phyloP scores from a whole-genome alignment of 1,140 invertebrate genomes.

The Penaeus vannamei region DNA sequence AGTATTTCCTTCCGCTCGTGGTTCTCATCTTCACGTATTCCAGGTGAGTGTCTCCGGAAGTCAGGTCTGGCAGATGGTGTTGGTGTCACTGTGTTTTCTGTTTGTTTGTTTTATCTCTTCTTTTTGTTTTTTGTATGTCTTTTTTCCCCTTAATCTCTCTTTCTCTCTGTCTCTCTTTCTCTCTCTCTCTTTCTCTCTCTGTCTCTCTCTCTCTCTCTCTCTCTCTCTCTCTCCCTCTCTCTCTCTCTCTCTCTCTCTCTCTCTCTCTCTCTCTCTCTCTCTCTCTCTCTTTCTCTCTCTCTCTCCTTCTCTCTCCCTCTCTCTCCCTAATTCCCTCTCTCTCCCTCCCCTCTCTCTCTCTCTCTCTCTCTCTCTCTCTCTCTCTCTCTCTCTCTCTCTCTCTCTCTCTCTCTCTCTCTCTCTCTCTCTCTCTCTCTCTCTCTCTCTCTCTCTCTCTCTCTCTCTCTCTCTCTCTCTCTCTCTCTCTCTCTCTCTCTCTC shows the following conservation, averaged over 20 bases:
- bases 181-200: neutral
- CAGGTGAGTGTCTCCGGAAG: slow-evolving; percentile 70
- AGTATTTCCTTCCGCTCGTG: slow-evolving; percentile 86
- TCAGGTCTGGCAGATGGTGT: neutral
- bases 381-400: slow-evolving; percentile 28
- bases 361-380: slow-evolving; percentile 28
- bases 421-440: neutral
- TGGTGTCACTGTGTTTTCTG: neutral
- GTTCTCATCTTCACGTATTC: slow-evolving; percentile 90
- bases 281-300: slow-evolving; percentile 20
- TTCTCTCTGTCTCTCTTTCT: neutral
- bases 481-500: slow-evolving; percentile 28
- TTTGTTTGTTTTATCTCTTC: neutral
- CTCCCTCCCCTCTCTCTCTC: slow-evolving; percentile 19
- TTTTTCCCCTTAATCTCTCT: neutral
- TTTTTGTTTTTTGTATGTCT: neutral
- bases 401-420: slow-evolving; percentile 1
- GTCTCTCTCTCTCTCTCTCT: slow-evolving; percentile 16
- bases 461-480: slow-evolving; percentile 28
- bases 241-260: slow-evolving; percentile 28
- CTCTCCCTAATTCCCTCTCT: neutral
- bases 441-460: neutral
- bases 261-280: slow-evolving; percentile 28
- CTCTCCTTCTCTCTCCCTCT: neutral
- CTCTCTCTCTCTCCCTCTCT: slow-evolving; percentile 24